These are phyloP conservation scores for Epizoanthus scotinus DNA, from an alignment of 92 coral and sea anemone genomes.

Conservation along the genomic window DNA sequence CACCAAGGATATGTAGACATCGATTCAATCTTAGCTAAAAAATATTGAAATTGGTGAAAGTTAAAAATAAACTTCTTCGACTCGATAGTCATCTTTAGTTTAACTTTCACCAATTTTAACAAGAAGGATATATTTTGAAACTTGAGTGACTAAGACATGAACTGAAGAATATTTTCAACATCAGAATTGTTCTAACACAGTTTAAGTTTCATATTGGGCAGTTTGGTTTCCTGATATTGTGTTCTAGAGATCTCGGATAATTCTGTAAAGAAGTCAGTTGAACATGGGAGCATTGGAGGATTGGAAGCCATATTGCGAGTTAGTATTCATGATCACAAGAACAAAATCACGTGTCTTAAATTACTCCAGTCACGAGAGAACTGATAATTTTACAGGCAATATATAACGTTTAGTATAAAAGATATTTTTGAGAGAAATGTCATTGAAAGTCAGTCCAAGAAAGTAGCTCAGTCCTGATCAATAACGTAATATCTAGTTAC, in stretches of 20 bases:
- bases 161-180: neutral
- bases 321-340: neutral
- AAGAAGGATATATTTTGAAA: neutral
- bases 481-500: conserved; percentile 5
- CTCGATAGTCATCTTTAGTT: too few relatives aligned
- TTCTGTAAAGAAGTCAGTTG: neutral
- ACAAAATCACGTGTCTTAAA: neutral
- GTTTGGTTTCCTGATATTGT: neutral
- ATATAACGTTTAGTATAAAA: neutral
- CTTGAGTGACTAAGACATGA: neutral
- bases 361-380: neutral
- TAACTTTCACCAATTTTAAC: too few relatives aligned
- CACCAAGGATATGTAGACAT: too few relatives aligned
- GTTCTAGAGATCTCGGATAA: neutral
- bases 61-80: too few relatives aligned
- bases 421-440: neutral
- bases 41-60: too few relatives aligned
- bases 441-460: neutral
- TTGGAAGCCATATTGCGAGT: neutral
- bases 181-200: neutral
- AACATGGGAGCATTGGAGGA: neutral
- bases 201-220: neutral
- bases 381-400: neutral
- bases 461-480: neutral
- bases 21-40: too few relatives aligned